Evolutionary conservation across 2,113 vertebrate genomes (phyloP).

Genomic region (Pelecanus crispus): DNA sequence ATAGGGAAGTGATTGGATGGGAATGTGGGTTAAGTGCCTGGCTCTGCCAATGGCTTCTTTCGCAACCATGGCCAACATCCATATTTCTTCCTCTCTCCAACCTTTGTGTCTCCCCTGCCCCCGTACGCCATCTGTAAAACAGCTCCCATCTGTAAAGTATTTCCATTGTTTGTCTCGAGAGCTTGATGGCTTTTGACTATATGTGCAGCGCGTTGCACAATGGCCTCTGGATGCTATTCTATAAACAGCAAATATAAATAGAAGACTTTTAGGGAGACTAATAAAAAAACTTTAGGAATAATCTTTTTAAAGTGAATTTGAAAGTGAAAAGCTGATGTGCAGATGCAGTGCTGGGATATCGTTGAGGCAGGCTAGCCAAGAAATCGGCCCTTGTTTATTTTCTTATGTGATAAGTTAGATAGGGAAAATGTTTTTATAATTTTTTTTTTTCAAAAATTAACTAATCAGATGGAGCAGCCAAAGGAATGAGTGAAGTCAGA

Average conservation of each 20-base stretch:
- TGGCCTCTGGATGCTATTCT: background rate
- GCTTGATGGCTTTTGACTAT: constrained; percentile 30
- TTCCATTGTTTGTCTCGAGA: constrained; percentile 52
- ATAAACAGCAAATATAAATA: constrained; percentile 58
- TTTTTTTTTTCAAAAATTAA: background rate
- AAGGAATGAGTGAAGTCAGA: constrained; percentile 58
- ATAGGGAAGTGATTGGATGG: background rate
- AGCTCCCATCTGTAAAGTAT: constrained; percentile 27
- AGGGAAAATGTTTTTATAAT: constrained; percentile 13
- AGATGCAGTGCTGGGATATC: constrained; percentile 33
- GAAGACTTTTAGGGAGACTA: constrained; percentile 19
- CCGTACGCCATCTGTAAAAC: background rate
- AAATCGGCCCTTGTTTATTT: constrained; percentile 47
- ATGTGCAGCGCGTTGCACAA: constrained; percentile 17
- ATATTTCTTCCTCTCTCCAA: background rate
- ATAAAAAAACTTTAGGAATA: constrained; percentile 6
- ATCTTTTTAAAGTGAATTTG: constrained; percentile 44
- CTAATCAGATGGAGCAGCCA: constrained; percentile 26
- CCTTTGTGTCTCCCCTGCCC: background rate
- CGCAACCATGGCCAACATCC: background rate
- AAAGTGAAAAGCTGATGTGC: constrained; percentile 55
- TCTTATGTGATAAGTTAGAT: constrained; percentile 39
- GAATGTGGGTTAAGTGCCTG: background rate
- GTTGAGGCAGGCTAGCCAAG: background rate
- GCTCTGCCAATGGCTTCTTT: constrained; percentile 40